A percentile compares a stretch with the other conserved stretches of the same genome.
Evolutionary conservation across 2,797 vertebrate genomes (phyloP).

Genomic region (Acanthurus tractus): DNA sequence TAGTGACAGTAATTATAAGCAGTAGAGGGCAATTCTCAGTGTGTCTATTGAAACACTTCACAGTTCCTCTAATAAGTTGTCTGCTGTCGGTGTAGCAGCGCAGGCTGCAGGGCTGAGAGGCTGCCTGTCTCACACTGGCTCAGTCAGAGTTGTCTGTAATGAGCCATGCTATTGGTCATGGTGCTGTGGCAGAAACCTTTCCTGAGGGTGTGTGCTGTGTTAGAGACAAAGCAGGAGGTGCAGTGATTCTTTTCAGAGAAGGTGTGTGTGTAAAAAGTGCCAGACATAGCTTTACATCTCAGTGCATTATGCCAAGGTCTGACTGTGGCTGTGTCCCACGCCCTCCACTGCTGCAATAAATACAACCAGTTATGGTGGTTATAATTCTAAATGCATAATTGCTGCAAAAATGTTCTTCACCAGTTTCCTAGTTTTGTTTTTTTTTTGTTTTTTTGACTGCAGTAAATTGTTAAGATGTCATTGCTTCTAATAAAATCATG

Average conservation of each 20-base stretch:
- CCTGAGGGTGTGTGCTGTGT: constrained; percentile 23
- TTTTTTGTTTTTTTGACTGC: neutral
- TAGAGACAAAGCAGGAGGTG: constrained; percentile 51
- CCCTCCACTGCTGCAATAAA: constrained; percentile 8
- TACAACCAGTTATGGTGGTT: neutral
- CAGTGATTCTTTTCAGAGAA: constrained; percentile 3
- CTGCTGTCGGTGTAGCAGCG: constrained; percentile 25
- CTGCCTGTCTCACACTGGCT: constrained; percentile 37
- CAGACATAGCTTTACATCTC: constrained; percentile 21
- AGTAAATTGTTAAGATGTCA: neutral
- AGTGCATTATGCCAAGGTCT: constrained; percentile 2
- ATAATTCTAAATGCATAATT: neutral
- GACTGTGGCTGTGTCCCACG: constrained; percentile 15
- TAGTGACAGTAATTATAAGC: constrained; percentile 41
- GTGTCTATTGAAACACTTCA: constrained; percentile 33
- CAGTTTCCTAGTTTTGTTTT: neutral
- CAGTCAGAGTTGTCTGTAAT: constrained; percentile 62
- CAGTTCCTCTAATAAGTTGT: constrained; percentile 45
- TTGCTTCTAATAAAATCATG: neutral
- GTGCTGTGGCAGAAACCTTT: constrained; percentile 29
- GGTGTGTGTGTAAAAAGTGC: constrained; percentile 18
- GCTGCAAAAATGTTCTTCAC: neutral
- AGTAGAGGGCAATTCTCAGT: constrained; percentile 17
- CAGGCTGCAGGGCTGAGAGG: constrained; percentile 32
- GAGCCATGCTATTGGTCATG: constrained; percentile 70